Evolutionary conservation across 2,113 vertebrate species (phyloP), one percentile per base, ranked within the genome.

Genomic region (Perccottus glenii): DNA sequence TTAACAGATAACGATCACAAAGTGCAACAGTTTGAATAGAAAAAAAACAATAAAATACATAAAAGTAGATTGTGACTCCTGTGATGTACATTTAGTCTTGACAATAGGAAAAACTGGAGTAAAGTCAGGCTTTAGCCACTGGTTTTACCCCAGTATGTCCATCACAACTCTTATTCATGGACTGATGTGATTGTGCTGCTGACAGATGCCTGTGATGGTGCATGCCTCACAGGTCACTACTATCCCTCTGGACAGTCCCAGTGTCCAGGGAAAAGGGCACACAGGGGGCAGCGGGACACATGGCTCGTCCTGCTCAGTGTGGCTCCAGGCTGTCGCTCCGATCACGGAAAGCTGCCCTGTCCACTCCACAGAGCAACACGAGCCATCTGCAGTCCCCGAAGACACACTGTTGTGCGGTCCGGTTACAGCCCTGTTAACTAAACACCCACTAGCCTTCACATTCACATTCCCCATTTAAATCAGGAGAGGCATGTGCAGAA

Each of bases 311-410:
- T 19, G 60, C 70, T 60, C 55, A 49, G 59, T 36, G 4, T 5
- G 32, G 36, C 64, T 60, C 35, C 32, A 52, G 60, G 60, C 48
- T 60, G 48, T 64, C 53, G 48, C 27, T n/a, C 16, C 51, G 42
- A 67, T 52, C 10, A 72, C n/a, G 33, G 11, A 51, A 45, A 53
- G 46, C 15, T 67, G 51, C 51, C 75, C 58, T 47, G 10, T 11
- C 10, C 19, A 4, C 51, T 36, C 5, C 8, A 47, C 42, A 52
- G 42, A 67, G 53, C 49, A 47, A 44, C 35, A 53, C 9, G 43
- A 68, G 60, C 58, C 64, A 73, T 72, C 59, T 73, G 64, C 47
- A 67, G 32, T 58, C 63, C 51, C 51, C 32, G 32, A 67, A 35
- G 49, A 60, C 48, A n/a, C 5, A 11, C 38, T 35, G 10, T 19